Evolutionary conservation across 2,113 vertebrate genomes (phyloP).

Genomic region (Eulemur rufifrons): DNA sequence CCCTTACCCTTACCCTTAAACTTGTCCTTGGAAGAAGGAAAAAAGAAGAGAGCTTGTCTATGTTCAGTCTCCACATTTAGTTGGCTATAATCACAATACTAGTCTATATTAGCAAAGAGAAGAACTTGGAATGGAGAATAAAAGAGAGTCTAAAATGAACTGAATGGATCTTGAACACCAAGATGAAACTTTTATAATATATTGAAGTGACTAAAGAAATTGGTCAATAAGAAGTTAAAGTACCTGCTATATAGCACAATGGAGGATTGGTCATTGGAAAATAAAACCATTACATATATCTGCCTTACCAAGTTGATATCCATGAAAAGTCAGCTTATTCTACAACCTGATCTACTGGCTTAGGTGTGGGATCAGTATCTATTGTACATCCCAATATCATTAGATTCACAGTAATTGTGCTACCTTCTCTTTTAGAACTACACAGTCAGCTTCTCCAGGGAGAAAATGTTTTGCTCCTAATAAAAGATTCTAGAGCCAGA

Average conservation of each 20-base stretch:
- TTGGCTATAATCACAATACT: background rate
- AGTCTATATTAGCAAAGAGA: background rate
- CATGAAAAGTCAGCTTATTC: background rate
- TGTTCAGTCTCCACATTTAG: fast-evolving
- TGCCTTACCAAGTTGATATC: background rate
- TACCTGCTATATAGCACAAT: background rate
- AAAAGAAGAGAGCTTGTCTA: background rate
- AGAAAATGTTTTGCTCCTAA: background rate
- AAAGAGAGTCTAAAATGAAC: background rate
- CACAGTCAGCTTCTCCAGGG: background rate
- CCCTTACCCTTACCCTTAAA: background rate
- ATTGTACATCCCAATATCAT: background rate
- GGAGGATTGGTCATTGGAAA: background rate
- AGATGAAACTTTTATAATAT: background rate
- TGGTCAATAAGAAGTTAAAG: background rate
- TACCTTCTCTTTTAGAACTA: background rate
- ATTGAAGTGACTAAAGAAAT: background rate
- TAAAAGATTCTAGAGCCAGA: background rate
- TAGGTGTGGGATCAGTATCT: background rate
- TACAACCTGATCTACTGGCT: background rate
- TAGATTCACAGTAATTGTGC: background rate
- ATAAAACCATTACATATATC: background rate
- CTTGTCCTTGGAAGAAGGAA: background rate
- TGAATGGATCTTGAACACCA: background rate
- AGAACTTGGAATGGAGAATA: background rate